These are phyloP conservation scores for Osmerus eperlanus DNA, from an alignment of 2,113 vertebrate species.

Conservation along the genomic window DNA sequence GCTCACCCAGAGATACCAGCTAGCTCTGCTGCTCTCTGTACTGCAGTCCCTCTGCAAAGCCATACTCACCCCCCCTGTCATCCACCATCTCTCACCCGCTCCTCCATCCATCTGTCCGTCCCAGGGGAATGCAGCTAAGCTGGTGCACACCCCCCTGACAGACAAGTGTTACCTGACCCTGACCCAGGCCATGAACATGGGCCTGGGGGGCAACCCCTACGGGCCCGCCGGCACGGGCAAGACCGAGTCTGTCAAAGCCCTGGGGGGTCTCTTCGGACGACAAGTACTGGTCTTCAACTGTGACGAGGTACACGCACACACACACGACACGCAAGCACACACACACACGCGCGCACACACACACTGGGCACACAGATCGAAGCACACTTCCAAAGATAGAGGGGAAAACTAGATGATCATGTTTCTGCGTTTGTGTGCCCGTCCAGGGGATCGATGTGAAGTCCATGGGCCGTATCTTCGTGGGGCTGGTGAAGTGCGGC, in stretches of 20 bases:
- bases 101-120: slow-evolving; percentile 2
- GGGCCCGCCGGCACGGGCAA: slow-evolving; percentile 97
- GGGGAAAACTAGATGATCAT: background rate
- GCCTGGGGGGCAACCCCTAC: slow-evolving; percentile 95
- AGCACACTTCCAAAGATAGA: no score
- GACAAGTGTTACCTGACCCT: slow-evolving; percentile 97
- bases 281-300: slow-evolving; percentile 99
- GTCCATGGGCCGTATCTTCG: slow-evolving; percentile 97
- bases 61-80: background rate
- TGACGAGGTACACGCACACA: slow-evolving; percentile 84
- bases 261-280: slow-evolving; percentile 91
- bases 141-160: slow-evolving; percentile 95
- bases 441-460: slow-evolving; percentile 94
- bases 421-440: background rate
- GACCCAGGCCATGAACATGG: slow-evolving; percentile 96
- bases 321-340: background rate
- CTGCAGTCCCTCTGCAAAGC: slow-evolving; percentile 30
- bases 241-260: slow-evolving; percentile 95
- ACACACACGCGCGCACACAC: slow-evolving; percentile 5
- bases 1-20: slow-evolving; percentile 37
- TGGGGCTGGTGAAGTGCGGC: slow-evolving; percentile 94
- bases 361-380: background rate
- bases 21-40: background rate
- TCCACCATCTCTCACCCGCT: slow-evolving; percentile 15
- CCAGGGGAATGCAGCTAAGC: slow-evolving; percentile 92